Base-by-base conservation (phyloP, 2,113 vertebrate genomes). In the Grammomys dolichurus region DNA sequence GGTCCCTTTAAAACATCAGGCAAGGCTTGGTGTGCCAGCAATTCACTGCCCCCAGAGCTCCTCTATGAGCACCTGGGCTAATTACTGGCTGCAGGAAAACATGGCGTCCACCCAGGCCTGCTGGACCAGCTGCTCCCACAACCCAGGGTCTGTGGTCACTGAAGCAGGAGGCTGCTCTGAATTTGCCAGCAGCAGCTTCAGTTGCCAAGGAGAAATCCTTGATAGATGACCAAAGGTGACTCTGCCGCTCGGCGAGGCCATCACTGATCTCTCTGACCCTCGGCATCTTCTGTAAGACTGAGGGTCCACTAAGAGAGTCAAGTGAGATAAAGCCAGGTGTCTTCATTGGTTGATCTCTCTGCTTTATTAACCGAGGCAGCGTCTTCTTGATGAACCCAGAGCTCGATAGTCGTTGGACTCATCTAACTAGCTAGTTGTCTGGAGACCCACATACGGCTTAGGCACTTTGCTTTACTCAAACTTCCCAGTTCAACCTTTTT, bases 341-440 rank as follows among this genome's bases (percentile, higher is more conserved):
- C n/a, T 2, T 40, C n/a, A 43, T 28, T 40, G 56, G 26, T 84
- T 60, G 56, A 28, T 43, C 28, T 60, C 43, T 33, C 76, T 17
- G 12, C 48, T 22, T 81, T 56, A n/a, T 81, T 48, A 12, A 36
- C 40, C 1, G 26, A 65, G 16, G 7, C 58, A 46, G 54, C 40
- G 40, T 33, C 40, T 51, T 26, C 28, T 20, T 24, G 36, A 11
- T 40, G 78, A n/a, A 81, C 28, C 28, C 13, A 14, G 46, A 78
- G 46, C 76, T 48, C 4, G 1, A 33, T 4, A 17, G 8, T 36
- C 2, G 48, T 12, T 24, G 20, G 7, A 2, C 19, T n/a, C 19
- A 14, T 81, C 28, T 81, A 58, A 20, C 33, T 60, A 82, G 36
- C 80, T 36, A 63, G 56, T 19, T 84, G 40, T 22, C 8, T 13